Conservation (phyloP, 2,113 vertebrate species). For the Nothoprocta pentlandii region DNA sequence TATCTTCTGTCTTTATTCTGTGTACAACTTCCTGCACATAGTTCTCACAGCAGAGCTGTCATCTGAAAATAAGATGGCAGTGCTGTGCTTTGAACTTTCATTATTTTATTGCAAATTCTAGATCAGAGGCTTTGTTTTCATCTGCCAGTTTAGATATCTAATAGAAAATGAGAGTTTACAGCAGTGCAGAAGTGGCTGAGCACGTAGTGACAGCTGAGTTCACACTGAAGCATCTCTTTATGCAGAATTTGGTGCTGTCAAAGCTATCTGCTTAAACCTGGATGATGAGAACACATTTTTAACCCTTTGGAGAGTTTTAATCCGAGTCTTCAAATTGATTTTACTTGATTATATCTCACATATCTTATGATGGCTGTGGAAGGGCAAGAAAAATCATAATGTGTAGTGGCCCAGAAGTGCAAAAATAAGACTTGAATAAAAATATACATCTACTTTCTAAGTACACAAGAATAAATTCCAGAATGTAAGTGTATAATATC, state of each 20-base stretch:
- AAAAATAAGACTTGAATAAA: slow-evolving; percentile 19
- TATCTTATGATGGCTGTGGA: not conserved
- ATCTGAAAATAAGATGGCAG: slow-evolving; percentile 30
- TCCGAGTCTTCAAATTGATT: slow-evolving; percentile 14
- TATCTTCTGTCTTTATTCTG: not conserved
- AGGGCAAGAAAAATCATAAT: slow-evolving; percentile 17
- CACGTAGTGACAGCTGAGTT: slow-evolving; percentile 53
- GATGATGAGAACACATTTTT: slow-evolving; percentile 27
- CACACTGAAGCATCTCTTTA: slow-evolving; percentile 48
- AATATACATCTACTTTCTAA: not conserved
- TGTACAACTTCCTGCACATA: not conserved
- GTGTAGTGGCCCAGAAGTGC: not conserved
- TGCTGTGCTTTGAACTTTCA: slow-evolving; percentile 26
- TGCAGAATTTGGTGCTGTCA: slow-evolving; percentile 59
- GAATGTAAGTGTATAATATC: slow-evolving; percentile 1
- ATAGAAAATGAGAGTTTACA: slow-evolving; percentile 48
- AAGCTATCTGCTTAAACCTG: not conserved
- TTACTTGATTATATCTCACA: slow-evolving; percentile 25
- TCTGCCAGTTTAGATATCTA: slow-evolving; percentile 49
- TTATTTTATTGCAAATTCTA: slow-evolving; percentile 49
- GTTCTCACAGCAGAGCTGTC: not conserved
- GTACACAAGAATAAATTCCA: not conserved
- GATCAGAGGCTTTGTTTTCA: slow-evolving; percentile 1
- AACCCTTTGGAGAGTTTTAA: slow-evolving; percentile 47
- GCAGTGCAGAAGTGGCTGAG: slow-evolving; percentile 5